Base-by-base conservation (phyloP, 2,888 invertebrate genomes). In the Mylabris sibirica region DNA sequence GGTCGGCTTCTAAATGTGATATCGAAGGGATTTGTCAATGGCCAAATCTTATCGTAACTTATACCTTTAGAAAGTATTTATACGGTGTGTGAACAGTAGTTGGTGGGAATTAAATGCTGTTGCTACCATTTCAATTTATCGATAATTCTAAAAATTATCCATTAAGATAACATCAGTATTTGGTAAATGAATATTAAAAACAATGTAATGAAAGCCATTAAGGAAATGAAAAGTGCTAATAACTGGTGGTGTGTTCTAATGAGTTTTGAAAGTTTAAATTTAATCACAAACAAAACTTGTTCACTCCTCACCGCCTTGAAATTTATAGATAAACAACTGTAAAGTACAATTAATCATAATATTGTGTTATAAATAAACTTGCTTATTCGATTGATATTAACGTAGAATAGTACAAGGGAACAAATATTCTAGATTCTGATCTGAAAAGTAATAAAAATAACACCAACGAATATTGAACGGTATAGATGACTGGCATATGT, bases 201-300 rank as follows among this genome's bases (percentile, higher is more conserved):
- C 71, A 70, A 67, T 64, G 67, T 65, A 70, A 70, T 70, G 67
- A 71, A 71, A 68, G 68, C 71, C 68, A 71, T 71, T 71, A 71
- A 64, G 71, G 71, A 71, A 71, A 71, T 71, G 71, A 71, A 71
- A 71, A 71, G 66, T 71, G 68, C 66, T 71, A 71, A 71, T 71
- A 71, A 71, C 64, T 71, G 63, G 71, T 61, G 64, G 65, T 49
- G 65, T 49, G 26, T 30, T 61, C 60, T 71, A 68, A 71, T 68
- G 71, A 71, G 71, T 71, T 71, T 71, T 34, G 68, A 68, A 71
- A 71, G 71, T 71, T 71, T 68, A 68, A 71, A 71, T 71, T 71
- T 71, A 65, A 71, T 71, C 68, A 66, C 64, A 66, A 65, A 66
- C 64, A 67, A 30, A 66, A 66, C 66, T 66, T 66, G 64, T 67